These are phyloP conservation scores for Rhynchophorus ferrugineus DNA, from an alignment of 1,140 invertebrate species.

Conservation along the genomic window DNA sequence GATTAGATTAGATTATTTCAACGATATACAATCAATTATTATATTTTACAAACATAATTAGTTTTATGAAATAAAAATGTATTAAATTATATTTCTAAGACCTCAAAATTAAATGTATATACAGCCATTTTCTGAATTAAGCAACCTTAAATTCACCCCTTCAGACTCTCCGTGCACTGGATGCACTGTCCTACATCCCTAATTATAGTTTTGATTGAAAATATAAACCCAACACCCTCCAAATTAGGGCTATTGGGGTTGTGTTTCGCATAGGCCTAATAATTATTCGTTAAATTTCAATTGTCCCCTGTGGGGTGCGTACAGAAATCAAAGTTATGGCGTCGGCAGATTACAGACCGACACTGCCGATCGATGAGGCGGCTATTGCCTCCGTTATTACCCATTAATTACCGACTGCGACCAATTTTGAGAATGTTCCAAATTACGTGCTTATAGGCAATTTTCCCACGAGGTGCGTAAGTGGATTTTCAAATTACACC, in stretches of 20 bases:
- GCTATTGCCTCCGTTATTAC: constrained; percentile 4
- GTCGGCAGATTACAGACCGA: background rate
- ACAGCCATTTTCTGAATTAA: too few relatives aligned
- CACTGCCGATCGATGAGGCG: background rate
- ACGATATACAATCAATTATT: too few relatives aligned
- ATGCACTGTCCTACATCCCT: too few relatives aligned
- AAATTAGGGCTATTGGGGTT: background rate
- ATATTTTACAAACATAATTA: too few relatives aligned
- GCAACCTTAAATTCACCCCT: too few relatives aligned
- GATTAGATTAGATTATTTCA: too few relatives aligned
- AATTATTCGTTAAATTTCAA: constrained; percentile 3
- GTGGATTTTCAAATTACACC: too few relatives aligned
- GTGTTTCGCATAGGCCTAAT: background rate
- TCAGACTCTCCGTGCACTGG: too few relatives aligned
- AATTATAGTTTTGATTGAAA: background rate
- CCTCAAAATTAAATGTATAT: too few relatives aligned
- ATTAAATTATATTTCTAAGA: too few relatives aligned
- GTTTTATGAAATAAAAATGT: too few relatives aligned
- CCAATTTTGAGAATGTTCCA: constrained; percentile 4
- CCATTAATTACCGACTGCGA: constrained; percentile 3
- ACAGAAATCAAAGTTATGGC: constrained; percentile 1
- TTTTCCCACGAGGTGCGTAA: background rate
- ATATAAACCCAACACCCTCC: background rate
- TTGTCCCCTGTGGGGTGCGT: background rate
- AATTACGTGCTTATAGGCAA: background rate